Conservation (phyloP, 1,140 invertebrate genomes). For the Meloidogyne hapla region DNA sequence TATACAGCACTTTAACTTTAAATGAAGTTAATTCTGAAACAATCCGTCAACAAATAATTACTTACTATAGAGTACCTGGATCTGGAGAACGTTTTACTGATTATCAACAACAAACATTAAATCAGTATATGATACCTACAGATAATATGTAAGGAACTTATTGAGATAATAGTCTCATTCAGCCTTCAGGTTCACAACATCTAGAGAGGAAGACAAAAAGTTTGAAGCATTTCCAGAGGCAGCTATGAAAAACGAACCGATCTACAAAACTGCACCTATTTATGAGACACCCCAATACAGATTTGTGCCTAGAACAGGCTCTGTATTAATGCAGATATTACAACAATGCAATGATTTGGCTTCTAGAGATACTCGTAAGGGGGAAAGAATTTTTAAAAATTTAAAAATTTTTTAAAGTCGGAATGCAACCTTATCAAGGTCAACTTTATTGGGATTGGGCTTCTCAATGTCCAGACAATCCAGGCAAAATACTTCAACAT, state of each 20-base stretch:
- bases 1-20: conserved; percentile 47
- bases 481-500: conserved; percentile 51
- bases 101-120: conserved; percentile 46
- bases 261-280: conserved; percentile 59
- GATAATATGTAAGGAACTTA: conserved; percentile 45
- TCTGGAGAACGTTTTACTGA: conserved; percentile 50
- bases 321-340: conserved; percentile 40
- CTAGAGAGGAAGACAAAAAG: conserved; percentile 60
- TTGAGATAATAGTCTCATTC: not conserved
- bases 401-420: conserved; percentile 40
- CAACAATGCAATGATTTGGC: conserved; percentile 48
- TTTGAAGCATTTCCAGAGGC: conserved; percentile 64
- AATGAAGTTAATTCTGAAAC: conserved; percentile 54
- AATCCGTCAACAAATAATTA: conserved; percentile 52
- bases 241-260: conserved; percentile 49
- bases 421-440: conserved; percentile 55
- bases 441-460: conserved; percentile 55
- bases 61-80: conserved; percentile 47
- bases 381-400: not conserved
- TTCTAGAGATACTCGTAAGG: conserved; percentile 32
- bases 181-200: conserved; percentile 56
- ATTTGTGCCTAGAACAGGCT: conserved; percentile 47
- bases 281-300: conserved; percentile 52
- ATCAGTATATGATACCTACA: conserved; percentile 51
- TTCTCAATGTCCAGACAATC: conserved; percentile 60